A percentile compares a stretch with the other conserved stretches of the same genome.
phyloP scores from a whole-genome alignment of 2,888 invertebrate species.

The Pyrrhia umbra region DNA sequence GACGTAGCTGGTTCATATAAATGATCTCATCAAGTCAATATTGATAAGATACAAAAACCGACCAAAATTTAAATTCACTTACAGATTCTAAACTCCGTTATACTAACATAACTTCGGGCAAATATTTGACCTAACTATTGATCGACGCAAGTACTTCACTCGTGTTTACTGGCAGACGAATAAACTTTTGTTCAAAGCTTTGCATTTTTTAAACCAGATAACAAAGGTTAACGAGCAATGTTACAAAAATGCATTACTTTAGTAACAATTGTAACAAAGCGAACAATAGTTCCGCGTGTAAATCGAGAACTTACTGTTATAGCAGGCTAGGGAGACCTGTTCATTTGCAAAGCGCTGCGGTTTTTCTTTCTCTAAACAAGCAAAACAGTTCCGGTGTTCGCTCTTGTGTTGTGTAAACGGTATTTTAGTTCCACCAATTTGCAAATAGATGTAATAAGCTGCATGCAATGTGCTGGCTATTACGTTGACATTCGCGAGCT shows the following conservation, averaged over 20 bases:
- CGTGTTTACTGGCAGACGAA: too few species aligned
- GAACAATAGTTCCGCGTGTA: constrained; percentile 49
- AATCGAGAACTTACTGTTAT: constrained; percentile 42
- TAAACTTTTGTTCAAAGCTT: constrained; percentile 12
- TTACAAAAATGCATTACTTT: constrained; percentile 40
- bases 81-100: not conserved
- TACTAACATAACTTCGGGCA: not conserved
- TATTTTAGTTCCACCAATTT: constrained; percentile 20
- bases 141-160: constrained; percentile 2
- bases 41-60: not conserved
- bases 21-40: too few species aligned
- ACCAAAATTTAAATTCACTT: not conserved
- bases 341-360: constrained; percentile 43
- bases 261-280: constrained; percentile 43
- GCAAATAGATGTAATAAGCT: constrained; percentile 22
- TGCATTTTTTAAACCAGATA: constrained; percentile 22
- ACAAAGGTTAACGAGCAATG: constrained; percentile 22
- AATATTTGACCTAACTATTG: constrained; percentile 10
- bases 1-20: too few species aligned
- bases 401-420: constrained; percentile 1
- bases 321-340: constrained; percentile 28
- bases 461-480: constrained; percentile 8
- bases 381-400: constrained; percentile 46
- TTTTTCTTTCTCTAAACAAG: constrained; percentile 48
- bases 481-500: not conserved